These are phyloP conservation scores for Apus apus DNA, from an alignment of 2,113 vertebrate species.

Conservation along the genomic window DNA sequence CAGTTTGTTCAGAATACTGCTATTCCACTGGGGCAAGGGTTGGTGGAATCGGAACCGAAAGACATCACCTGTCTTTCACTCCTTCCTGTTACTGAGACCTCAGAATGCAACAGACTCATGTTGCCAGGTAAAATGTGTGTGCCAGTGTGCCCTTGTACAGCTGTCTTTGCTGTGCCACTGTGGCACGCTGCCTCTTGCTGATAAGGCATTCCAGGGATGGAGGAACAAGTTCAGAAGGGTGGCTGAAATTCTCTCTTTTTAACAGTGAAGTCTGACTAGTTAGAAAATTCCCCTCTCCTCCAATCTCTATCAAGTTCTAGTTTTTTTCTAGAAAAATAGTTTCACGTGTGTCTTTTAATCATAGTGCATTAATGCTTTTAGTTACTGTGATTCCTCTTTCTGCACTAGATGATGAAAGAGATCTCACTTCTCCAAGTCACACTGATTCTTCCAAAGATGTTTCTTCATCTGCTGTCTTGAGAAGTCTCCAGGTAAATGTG, in stretches of 20 bases:
- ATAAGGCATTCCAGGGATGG: not conserved
- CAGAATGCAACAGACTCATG: constrained; percentile 89
- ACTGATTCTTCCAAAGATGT: constrained; percentile 77
- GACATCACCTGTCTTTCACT: constrained; percentile 88
- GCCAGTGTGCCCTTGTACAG: not conserved
- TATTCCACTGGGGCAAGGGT: constrained; percentile 91
- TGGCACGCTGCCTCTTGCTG: not conserved
- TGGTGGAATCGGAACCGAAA: constrained; percentile 90
- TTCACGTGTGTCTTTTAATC: not conserved
- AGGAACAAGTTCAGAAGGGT: not conserved
- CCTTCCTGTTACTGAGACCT: constrained; percentile 84
- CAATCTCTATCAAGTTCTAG: not conserved
- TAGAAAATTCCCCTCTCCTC: not conserved
- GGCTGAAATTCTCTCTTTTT: not conserved
- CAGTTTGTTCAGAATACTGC: constrained; percentile 99
- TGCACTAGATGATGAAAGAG: constrained; percentile 77
- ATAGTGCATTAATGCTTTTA: not conserved
- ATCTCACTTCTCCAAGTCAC: constrained; percentile 70
- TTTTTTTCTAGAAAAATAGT: not conserved
- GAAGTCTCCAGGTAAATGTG: constrained; percentile 85
- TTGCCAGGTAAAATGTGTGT: constrained; percentile 85
- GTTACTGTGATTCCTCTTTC: constrained; percentile 24
- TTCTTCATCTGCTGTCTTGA: constrained; percentile 78
- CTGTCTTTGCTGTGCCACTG: not conserved
- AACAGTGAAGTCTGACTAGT: not conserved